Evolutionary conservation across 2,113 vertebrate genomes (phyloP), one percentile per base, ranked within the genome.

Genomic region (Esox niger): DNA sequence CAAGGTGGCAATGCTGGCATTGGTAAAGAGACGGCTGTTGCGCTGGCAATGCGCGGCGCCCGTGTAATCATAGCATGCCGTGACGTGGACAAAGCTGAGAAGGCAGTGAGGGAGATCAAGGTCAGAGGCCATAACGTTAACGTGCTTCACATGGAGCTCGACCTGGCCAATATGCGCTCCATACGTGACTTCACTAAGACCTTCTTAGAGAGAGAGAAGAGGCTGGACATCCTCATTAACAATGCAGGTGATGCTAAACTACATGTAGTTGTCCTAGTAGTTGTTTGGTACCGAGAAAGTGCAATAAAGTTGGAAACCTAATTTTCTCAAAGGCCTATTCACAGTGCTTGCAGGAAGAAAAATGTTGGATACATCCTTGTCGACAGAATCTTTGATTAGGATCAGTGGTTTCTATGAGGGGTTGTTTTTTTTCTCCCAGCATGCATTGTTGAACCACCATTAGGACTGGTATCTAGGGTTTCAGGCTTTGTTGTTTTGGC

Each of bases 211-310:
- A 84, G 43, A 52, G 92, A 93, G 84, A 92, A 92, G 79, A 85
- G 82, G 55, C 86, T 94, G 10, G 88, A 94, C 63, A 82, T 92
- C 71, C 82, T 93, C 52, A 88, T 92, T 68, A 92, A 93, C 62
- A 92, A 91, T 60, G 91, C 91, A 78, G 91, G 92, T 94, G 62
- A 80, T n/a, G n/a, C n/a, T n/a, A n/a, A n/a, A n/a, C n/a, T n/a
- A n/a, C n/a, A n/a, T n/a, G n/a, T n/a, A n/a, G n/a, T n/a, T n/a
- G n/a, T n/a, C n/a, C n/a, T n/a, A n/a, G n/a, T n/a, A n/a, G n/a
- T n/a, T n/a, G n/a, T n/a, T n/a, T n/a, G n/a, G n/a, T n/a, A n/a
- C n/a, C n/a, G n/a, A n/a, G n/a, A n/a, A n/a, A n/a, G n/a, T n/a
- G n/a, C n/a, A n/a, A n/a, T n/a, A n/a, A n/a, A n/a, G n/a, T n/a